Percentiles rank a stretch among this genome's conserved stretches.
Evolutionary conservation across 2,888 invertebrate species (phyloP).

Genomic region (Suillia variegata): DNA sequence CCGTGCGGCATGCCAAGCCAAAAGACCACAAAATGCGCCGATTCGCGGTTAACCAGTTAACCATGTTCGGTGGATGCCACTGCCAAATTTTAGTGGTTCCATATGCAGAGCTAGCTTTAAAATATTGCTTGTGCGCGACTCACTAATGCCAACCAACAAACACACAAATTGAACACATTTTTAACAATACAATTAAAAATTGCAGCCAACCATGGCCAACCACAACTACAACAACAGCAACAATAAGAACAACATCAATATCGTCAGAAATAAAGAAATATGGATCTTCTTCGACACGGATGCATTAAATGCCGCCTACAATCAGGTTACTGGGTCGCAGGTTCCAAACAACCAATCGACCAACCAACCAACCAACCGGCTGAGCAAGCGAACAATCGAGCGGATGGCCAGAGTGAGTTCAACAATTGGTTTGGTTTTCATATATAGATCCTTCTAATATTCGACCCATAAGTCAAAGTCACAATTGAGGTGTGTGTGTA

Average conservation of each 20-base stretch:
- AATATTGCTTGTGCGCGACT: too few species aligned
- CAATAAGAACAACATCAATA: not conserved
- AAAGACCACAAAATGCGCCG: not conserved
- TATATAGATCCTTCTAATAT: not conserved
- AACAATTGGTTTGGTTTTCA: not conserved
- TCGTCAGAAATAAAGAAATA: conserved; percentile 7
- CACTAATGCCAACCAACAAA: not conserved
- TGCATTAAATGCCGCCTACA: conserved; percentile 14
- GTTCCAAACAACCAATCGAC: too few species aligned
- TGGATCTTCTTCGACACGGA: conserved; percentile 15
- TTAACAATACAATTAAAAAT: not conserved
- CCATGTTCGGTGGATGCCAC: not conserved
- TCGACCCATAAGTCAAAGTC: conserved; percentile 16
- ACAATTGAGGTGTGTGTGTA: conserved; percentile 13
- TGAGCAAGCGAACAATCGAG: too few species aligned
- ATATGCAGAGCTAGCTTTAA: too few species aligned
- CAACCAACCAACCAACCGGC: too few species aligned
- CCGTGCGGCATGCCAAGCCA: not conserved
- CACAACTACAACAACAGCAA: not conserved
- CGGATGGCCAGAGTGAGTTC: not conserved
- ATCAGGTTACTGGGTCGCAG: conserved; percentile 21
- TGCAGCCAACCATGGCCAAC: not conserved
- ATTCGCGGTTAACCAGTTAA: too few species aligned
- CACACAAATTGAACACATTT: conserved; percentile 1
- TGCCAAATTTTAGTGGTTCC: not conserved